Evolutionary conservation across 2,113 vertebrate genomes (phyloP).

Genomic region (Bufo bufo): DNA sequence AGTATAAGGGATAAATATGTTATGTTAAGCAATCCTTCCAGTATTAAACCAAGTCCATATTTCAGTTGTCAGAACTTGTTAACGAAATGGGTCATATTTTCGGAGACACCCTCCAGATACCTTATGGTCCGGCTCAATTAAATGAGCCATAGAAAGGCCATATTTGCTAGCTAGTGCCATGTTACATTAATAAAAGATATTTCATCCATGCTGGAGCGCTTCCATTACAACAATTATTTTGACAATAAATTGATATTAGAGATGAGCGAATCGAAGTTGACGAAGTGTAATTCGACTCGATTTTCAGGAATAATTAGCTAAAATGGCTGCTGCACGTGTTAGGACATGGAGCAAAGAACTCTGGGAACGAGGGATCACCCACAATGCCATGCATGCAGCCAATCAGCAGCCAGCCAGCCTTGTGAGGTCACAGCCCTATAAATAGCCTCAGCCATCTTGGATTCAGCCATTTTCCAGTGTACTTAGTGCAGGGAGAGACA

Average conservation of each 20-base stretch:
- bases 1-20: conserved; percentile 13
- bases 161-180: conserved; percentile 22
- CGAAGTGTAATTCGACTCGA: too few relatives aligned
- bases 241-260: neutral
- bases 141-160: conserved; percentile 45
- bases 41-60: conserved; percentile 25
- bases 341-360: too few relatives aligned
- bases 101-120: conserved; percentile 32
- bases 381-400: too few relatives aligned
- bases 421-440: too few relatives aligned
- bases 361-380: too few relatives aligned
- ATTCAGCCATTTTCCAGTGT: too few relatives aligned
- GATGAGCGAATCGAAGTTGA: too few relatives aligned
- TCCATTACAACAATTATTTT: neutral
- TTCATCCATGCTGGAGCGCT: neutral
- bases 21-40: conserved; percentile 41
- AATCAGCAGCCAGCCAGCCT: too few relatives aligned
- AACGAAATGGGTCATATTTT: conserved; percentile 41
- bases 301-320: too few relatives aligned
- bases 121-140: conserved; percentile 41
- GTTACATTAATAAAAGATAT: neutral
- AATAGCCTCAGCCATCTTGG: too few relatives aligned
- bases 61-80: conserved; percentile 54
- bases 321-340: too few relatives aligned
- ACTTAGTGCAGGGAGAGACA: too few relatives aligned